Evolutionary conservation across 2,113 vertebrate genomes (phyloP), one percentile per base, ranked within the genome.

Genomic region (Ceyx cyanopectus): DNA sequence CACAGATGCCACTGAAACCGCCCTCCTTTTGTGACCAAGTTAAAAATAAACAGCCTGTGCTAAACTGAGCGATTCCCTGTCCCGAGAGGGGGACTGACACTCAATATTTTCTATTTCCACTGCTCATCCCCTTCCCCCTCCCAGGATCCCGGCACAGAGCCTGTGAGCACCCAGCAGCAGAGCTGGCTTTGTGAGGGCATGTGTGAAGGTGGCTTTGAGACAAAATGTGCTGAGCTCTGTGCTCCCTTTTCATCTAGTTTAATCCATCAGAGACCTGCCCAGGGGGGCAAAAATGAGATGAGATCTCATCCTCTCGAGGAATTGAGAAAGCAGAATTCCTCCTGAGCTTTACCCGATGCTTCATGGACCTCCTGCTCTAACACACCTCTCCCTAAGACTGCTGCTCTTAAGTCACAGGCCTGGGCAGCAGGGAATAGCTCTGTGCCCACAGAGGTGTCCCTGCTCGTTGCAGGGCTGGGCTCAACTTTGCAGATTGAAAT

Each of bases 371-470:
- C 26, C 45, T 70, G 29, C 46, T 61, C 62, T 43, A 48, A 34
- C 15, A 9, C 6, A 40, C 20, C 29, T 5, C 30, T 85, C 41
- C 23, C 15, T 11, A 53, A 43, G 67, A 3, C 5, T 54, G 15
- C 37, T 57, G 32, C 26, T 32, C 41, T 58, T 10, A 37, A 30
- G 27, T 37, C 6, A 9, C 60, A 80, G n/a, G 23, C 29, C 60
- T 57, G 14, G 72, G 30, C 19, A 8, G 30, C 1, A 1, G 6
- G 0, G 0, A 24, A 32, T 43, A 43, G 40, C 48, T 76, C 45
- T 65, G 40, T 8, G 14, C 1, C 3, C 54, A 9, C 20, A 73
- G 63, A 60, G 14, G 19, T 37, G 34, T 30, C 21, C 37, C 32
- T 63, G 1, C 50, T 48, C 62, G 24, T 14, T 14, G 51, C 24